Evolutionary conservation across 64 coral and sea anemone species (phyloP).

Genomic region (Platygyra sinensis): DNA sequence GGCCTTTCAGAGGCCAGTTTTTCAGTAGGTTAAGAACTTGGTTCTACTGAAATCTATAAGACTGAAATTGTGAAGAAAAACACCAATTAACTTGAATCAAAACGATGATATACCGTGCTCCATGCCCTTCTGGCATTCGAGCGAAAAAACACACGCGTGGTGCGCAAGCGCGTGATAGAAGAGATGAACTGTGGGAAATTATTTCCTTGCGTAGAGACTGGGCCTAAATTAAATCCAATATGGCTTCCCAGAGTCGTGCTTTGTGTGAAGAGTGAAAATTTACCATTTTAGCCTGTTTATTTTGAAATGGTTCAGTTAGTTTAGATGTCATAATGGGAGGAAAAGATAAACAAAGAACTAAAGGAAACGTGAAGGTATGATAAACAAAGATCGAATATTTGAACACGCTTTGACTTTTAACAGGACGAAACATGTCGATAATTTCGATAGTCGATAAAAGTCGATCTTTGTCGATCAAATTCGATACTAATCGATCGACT

Average conservation of each 20-base stretch:
- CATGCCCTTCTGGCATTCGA: constrained; percentile 37
- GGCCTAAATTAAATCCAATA: background rate
- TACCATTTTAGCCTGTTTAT: background rate
- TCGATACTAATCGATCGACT: no score
- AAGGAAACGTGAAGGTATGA: constrained; percentile 83
- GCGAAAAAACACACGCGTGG: constrained; percentile 14
- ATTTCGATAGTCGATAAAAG: no score
- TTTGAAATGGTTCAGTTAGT: background rate
- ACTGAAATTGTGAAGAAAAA: background rate
- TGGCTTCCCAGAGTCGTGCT: background rate
- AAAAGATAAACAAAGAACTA: constrained; percentile 84
- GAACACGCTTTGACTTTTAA: no score
- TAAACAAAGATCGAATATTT: background rate
- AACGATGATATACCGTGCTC: background rate
- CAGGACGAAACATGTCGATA: no score
- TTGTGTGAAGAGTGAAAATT: background rate
- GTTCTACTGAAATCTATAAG: background rate
- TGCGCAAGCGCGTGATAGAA: background rate
- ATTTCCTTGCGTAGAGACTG: background rate
- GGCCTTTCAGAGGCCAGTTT: background rate
- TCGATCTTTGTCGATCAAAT: no score
- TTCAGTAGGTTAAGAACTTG: background rate
- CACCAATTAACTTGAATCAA: background rate
- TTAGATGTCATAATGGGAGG: constrained; percentile 20
- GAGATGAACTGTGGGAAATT: constrained; percentile 6